Percentiles rank a stretch among this genome's conserved stretches.
Evolutionary conservation across 1,140 invertebrate genomes (phyloP).

Genomic region (Matsumurasca onukii): DNA sequence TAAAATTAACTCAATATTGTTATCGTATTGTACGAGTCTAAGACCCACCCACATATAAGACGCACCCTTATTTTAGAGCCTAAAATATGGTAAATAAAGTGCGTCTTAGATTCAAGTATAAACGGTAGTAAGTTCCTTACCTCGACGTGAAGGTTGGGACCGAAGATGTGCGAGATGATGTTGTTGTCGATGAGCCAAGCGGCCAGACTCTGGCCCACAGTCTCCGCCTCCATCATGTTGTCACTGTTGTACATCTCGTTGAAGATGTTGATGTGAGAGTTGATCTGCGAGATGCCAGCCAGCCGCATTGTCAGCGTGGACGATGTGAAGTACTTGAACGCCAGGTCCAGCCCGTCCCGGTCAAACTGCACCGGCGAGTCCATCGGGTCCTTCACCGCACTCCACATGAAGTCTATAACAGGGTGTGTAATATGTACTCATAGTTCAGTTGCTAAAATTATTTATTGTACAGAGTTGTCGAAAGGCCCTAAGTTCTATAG

Average conservation of each 20-base stretch:
- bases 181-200: constrained; percentile 88
- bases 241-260: constrained; percentile 89
- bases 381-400: constrained; percentile 86
- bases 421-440: no score
- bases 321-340: constrained; percentile 94
- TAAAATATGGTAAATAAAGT: no score
- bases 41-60: no score
- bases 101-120: no score
- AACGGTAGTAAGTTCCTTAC: no score
- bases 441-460: no score
- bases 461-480: no score
- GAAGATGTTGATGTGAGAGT: constrained; percentile 87
- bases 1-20: no score
- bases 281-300: constrained; percentile 91
- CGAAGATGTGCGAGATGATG: constrained; percentile 93
- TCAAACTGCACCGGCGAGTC: constrained; percentile 86
- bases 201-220: constrained; percentile 79
- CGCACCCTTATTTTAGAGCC: no score
- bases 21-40: no score
- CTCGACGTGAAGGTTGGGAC: constrained; percentile 94
- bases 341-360: constrained; percentile 83
- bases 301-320: constrained; percentile 90
- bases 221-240: constrained; percentile 77
- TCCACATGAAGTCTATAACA: constrained; percentile 89
- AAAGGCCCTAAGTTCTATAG: no score